Evolutionary conservation across 2,888 invertebrate species (phyloP).

Genomic region (Silvanus unidentatus): DNA sequence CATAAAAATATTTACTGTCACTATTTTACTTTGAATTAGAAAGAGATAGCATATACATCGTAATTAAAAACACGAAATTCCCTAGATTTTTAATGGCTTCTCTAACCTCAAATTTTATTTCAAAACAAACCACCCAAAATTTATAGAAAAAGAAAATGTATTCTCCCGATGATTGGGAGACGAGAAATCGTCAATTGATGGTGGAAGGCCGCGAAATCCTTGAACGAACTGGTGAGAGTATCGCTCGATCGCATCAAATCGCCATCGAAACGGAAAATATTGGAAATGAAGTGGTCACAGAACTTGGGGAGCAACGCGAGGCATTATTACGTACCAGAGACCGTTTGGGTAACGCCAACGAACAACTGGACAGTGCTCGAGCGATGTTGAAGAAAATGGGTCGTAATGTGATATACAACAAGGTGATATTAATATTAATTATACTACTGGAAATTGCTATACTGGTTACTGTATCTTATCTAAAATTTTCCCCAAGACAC

Average conservation of each 20-base stretch:
- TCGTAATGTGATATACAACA: slow-evolving; percentile 67
- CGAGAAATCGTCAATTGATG: slow-evolving; percentile 54
- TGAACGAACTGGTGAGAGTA: slow-evolving; percentile 57
- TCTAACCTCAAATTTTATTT: too few species aligned
- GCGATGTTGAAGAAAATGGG: slow-evolving; percentile 62
- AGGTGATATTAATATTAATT: slow-evolving; percentile 65
- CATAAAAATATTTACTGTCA: too few species aligned
- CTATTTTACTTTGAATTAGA: too few species aligned
- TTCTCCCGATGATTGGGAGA: slow-evolving; percentile 44
- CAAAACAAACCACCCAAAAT: too few species aligned
- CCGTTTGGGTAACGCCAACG: slow-evolving; percentile 65
- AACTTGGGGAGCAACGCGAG: slow-evolving; percentile 71
- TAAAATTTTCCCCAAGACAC: slow-evolving; percentile 59
- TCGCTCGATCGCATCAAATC: slow-evolving; percentile 63
- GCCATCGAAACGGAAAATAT: slow-evolving; percentile 76
- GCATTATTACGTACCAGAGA: slow-evolving; percentile 60
- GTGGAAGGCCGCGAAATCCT: slow-evolving; percentile 52
- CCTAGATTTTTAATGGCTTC: too few species aligned
- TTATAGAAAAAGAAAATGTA: too few species aligned
- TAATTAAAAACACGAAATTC: too few species aligned
- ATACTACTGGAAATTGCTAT: slow-evolving; percentile 66
- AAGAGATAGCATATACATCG: too few species aligned
- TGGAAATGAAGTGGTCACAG: slow-evolving; percentile 69
- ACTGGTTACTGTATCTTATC: slow-evolving; percentile 56
- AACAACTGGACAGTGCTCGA: slow-evolving; percentile 59